Evolutionary conservation across 2,888 invertebrate species (phyloP).

Genomic region (Herminia tarsipennalis): DNA sequence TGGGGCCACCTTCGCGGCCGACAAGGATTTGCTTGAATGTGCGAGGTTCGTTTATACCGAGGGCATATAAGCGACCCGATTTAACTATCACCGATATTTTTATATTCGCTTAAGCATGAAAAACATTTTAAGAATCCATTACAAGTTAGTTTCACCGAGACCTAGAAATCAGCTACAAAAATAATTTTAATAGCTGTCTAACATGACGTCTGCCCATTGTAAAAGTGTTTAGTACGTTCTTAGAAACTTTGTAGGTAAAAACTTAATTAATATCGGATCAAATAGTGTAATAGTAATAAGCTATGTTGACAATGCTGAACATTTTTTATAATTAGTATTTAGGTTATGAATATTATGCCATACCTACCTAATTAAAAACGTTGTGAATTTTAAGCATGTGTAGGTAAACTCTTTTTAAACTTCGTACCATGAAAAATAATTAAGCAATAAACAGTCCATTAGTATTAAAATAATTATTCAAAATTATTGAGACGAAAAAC

Average conservation of each 20-base stretch:
- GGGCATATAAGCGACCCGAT: conserved; percentile 2
- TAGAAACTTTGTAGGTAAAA: conserved; percentile 21
- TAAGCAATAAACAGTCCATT: too few species aligned
- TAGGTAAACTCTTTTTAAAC: too few species aligned
- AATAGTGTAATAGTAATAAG: too few species aligned
- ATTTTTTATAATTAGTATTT: conserved; percentile 1
- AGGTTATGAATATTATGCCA: too few species aligned
- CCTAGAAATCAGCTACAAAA: conserved; percentile 75
- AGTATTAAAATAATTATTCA: too few species aligned
- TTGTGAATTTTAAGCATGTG: too few species aligned
- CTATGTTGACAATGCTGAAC: conserved; percentile 17
- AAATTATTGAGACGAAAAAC: too few species aligned
- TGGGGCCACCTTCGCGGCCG: conserved; percentile 69
- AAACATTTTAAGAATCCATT: conserved; percentile 26
- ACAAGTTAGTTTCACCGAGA: conserved; percentile 55
- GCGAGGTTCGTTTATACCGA: conserved; percentile 72
- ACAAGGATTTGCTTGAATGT: conserved; percentile 79
- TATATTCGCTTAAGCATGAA: conserved; percentile 19
- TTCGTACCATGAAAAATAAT: too few species aligned
- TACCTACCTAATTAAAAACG: too few species aligned
- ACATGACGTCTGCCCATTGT: conserved; percentile 43
- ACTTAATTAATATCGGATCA: conserved; percentile 20
- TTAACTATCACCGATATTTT: not conserved
- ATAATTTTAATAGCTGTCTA: conserved; percentile 75
- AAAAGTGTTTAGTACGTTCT: conserved; percentile 13